Base-by-base conservation (phyloP, 1,140 invertebrate genomes). In the Aphelinus atriplicis region DNA sequence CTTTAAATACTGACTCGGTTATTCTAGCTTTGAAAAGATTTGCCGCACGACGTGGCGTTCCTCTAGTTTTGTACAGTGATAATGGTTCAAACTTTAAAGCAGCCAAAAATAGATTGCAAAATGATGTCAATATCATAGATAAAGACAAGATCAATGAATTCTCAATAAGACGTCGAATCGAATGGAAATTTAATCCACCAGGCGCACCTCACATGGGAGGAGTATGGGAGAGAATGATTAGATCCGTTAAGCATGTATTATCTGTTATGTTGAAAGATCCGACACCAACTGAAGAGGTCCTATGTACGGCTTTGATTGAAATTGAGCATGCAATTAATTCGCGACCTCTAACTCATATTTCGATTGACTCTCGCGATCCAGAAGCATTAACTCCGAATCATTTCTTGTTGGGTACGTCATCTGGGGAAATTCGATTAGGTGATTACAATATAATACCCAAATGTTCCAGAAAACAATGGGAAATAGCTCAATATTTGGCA, bases 1-100 rank as follows among this genome's bases (percentile, higher is more conserved):
- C 64, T 43, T 73, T 81, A 6, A 78, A 77, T 7, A 75, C 77
- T 1, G 80, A 81, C n/a, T 77, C 80, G 1, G 56, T 75, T 26
- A 78, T 82, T 42, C 78, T 79, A 68, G 80, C 81, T 2, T 62
- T 82, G 2, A 7, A 77, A 53, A 47, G 81, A 2, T 80, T 84
- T 75, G 78, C 79, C 2, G 56, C 78, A 0, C n/a, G 83, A n/a
- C 72, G 80, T n/a, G 78, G 77, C n/a, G 7, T 45, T n/a, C 73
- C 72, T 2, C 2, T 42, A 2, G 62, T 9, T 57, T 51, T 83
- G 1, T 78, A 74, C 42, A 76, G 78, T 26, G 26, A 26, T 26
- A 26, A 26, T 26, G 26, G 26, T 26, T 26, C 26, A 26, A 26
- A 26, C 26, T 73, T 84, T 42, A 9, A 3, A 7, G n/a, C 3